Evolutionary conservation across 2,113 vertebrate species (phyloP).

Genomic region (Oryzias javanicus): DNA sequence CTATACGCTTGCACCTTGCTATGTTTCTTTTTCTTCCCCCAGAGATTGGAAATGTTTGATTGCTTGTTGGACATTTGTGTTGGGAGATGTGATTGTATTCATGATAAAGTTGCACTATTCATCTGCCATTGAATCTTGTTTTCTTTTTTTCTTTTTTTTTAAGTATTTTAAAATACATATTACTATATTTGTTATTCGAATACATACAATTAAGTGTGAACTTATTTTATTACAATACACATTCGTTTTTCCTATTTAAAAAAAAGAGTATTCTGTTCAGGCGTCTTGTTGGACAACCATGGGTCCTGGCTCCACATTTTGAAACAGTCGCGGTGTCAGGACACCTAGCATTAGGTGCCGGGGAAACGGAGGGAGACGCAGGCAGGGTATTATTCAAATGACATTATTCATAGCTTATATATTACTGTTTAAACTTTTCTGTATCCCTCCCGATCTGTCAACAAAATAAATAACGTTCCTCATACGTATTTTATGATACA

Average conservation of each 20-base stretch:
- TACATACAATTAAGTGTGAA: too few species aligned
- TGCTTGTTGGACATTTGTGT: constrained; percentile 53
- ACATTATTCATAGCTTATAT: not conserved
- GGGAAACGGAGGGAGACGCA: constrained; percentile 58
- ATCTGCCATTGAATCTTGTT: constrained; percentile 18
- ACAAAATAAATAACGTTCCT: too few species aligned
- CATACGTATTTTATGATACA: not conserved
- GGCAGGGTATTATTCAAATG: constrained; percentile 14
- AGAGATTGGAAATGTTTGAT: constrained; percentile 39
- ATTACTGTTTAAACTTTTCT: too few species aligned
- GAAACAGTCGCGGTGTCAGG: constrained; percentile 71
- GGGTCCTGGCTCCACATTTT: constrained; percentile 71
- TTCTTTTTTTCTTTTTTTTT: not conserved
- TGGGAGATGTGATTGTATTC: constrained; percentile 57
- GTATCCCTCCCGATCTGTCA: too few species aligned
- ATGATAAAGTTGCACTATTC: constrained; percentile 73
- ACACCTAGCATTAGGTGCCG: constrained; percentile 49
- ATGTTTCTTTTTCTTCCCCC: constrained; percentile 2
- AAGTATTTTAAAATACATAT: too few species aligned
- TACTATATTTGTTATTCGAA: too few species aligned
- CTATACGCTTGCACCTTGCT: constrained; percentile 29
- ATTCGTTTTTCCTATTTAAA: too few species aligned
- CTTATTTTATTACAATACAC: too few species aligned
- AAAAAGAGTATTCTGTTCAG: constrained; percentile 46
- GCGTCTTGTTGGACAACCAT: constrained; percentile 19